phyloP scores from a whole-genome alignment of 2,888 invertebrate species.

The Conchocele bisecta region DNA sequence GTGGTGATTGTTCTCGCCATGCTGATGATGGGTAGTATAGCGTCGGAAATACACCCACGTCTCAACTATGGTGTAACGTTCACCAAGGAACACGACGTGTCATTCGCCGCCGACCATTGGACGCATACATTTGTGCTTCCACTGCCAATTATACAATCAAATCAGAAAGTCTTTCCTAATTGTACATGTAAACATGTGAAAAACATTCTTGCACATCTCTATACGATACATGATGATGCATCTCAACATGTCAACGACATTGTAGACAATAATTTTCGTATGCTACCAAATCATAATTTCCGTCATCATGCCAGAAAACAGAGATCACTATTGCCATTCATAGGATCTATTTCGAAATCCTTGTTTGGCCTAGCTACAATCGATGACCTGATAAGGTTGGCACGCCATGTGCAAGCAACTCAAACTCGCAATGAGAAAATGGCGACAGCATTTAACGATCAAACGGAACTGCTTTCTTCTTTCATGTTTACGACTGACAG shows the following conservation, averaged over 20 bases:
- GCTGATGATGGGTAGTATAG: not conserved
- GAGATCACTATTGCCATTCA: conserved; percentile 1
- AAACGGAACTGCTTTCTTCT: no score
- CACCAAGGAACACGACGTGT: not conserved
- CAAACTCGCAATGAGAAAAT: no score
- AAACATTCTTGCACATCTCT: not conserved
- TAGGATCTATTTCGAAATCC: not conserved
- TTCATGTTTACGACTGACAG: no score
- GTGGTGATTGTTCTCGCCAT: not conserved
- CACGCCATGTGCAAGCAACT: no score
- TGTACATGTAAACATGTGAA: not conserved
- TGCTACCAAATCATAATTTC: not conserved
- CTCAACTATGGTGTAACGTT: conserved; percentile 15
- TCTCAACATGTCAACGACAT: not conserved
- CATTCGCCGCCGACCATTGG: conserved; percentile 1
- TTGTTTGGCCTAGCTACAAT: conserved; percentile 3
- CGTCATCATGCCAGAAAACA: not conserved
- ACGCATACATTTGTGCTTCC: conserved; percentile 10
- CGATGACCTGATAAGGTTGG: no score
- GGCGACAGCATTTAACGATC: no score
- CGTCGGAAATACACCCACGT: not conserved
- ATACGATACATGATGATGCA: conserved; percentile 2
- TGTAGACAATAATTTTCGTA: not conserved
- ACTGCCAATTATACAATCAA: not conserved
- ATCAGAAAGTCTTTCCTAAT: no score